A percentile compares a stretch with the other conserved stretches of the same genome.
Evolutionary conservation across 2,113 vertebrate species (phyloP).

Genomic region (Hyla sarda): DNA sequence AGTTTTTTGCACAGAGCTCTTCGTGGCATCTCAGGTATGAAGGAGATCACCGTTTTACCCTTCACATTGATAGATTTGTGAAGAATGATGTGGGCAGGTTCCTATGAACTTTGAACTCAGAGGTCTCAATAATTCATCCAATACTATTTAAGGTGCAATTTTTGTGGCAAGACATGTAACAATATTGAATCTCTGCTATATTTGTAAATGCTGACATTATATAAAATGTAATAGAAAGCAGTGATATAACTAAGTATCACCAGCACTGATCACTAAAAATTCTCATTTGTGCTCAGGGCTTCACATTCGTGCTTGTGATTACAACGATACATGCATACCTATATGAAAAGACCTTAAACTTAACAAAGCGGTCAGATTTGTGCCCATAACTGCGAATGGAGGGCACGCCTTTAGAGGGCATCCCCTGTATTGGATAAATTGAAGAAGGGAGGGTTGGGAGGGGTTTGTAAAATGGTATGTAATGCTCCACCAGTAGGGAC

Average conservation of each 20-base stretch:
- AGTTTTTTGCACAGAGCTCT: constrained; percentile 34
- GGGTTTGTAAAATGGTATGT: too few relatives aligned
- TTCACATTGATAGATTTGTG: neutral
- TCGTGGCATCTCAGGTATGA: constrained; percentile 41
- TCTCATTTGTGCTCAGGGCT: too few relatives aligned
- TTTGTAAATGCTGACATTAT: neutral
- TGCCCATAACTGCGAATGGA: too few relatives aligned
- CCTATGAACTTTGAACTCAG: neutral
- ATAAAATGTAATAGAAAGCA: neutral
- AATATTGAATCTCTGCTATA: neutral
- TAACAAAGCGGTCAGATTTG: too few relatives aligned
- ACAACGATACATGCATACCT: too few relatives aligned
- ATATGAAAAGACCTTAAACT: too few relatives aligned
- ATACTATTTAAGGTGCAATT: neutral
- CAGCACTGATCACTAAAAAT: neutral
- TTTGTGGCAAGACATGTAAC: neutral
- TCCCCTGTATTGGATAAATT: too few relatives aligned
- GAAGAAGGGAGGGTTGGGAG: too few relatives aligned
- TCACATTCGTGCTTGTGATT: too few relatives aligned
- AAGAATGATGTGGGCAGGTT: constrained; percentile 3
- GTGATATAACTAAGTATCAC: neutral
- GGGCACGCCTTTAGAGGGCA: too few relatives aligned
- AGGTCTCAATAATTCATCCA: constrained; percentile 5
- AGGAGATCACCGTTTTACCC: neutral
- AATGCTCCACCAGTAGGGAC: too few relatives aligned